These are phyloP conservation scores for Arctopsyche grandis DNA, from an alignment of 1,140 invertebrate species.

Conservation along the genomic window DNA sequence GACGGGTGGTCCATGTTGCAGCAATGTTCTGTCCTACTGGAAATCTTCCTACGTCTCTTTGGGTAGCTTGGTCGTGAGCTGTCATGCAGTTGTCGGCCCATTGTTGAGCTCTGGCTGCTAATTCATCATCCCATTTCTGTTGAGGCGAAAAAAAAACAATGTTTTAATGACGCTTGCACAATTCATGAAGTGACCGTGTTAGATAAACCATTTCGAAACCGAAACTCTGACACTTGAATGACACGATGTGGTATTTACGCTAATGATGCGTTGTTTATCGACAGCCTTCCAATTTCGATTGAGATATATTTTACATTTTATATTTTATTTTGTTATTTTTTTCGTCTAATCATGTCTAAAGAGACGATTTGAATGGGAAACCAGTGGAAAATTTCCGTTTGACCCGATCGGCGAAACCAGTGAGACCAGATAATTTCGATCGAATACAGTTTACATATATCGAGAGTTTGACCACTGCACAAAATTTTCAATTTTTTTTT, in stretches of 20 bases:
- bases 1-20: conserved; percentile 79
- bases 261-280: background rate
- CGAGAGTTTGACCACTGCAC: background rate
- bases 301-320: too few species aligned
- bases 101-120: conserved; percentile 81
- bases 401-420: conserved; percentile 33
- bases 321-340: too few species aligned
- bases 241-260: background rate
- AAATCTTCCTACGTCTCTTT: conserved; percentile 73
- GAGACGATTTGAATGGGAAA: background rate
- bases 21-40: conserved; percentile 86
- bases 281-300: background rate
- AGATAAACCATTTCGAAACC: background rate
- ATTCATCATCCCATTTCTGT: conserved; percentile 87
- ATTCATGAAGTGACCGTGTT: background rate
- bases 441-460: background rate
- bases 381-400: conserved; percentile 36
- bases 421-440: conserved; percentile 36
- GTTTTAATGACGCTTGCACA: background rate
- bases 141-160: conserved; percentile 6
- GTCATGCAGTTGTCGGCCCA: conserved; percentile 85
- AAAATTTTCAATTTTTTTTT: background rate
- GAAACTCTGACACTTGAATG: background rate
- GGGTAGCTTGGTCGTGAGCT: conserved; percentile 72
- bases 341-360: too few species aligned